A percentile compares a stretch with the other conserved stretches of the same genome.
Evolutionary conservation across 2,113 vertebrate species (phyloP).

Genomic region (Labeo rohita): DNA sequence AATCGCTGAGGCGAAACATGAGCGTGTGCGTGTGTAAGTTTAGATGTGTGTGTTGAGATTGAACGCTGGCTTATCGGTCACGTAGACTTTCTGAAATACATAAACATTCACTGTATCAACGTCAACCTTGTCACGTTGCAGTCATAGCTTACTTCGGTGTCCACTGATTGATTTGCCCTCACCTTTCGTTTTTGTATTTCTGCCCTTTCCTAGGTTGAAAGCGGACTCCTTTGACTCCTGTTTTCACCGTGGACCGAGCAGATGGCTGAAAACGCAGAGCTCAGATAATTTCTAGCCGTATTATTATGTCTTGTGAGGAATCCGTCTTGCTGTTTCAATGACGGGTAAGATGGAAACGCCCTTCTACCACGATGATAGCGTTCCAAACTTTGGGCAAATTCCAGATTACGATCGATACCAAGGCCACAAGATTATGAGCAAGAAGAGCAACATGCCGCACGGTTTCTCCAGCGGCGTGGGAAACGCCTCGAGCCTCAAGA

Average conservation of each 20-base stretch:
- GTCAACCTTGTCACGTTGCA: not conserved
- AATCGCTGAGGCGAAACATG: no score
- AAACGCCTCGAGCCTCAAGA: conserved; percentile 54
- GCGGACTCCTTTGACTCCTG: no score
- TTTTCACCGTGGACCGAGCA: conserved; percentile 12
- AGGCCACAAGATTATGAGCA: conserved; percentile 74
- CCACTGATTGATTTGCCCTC: not conserved
- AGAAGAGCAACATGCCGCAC: conserved; percentile 72
- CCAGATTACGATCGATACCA: conserved; percentile 72
- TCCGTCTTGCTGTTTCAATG: conserved; percentile 62
- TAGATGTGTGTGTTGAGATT: no score
- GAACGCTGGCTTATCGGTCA: no score
- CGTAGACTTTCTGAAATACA: no score
- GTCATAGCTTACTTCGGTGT: not conserved
- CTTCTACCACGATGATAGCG: conserved; percentile 77
- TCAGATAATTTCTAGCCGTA: conserved; percentile 65
- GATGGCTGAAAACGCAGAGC: not conserved
- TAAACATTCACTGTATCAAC: no score
- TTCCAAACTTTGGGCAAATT: conserved; percentile 66
- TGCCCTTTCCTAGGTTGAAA: conserved; percentile 20
- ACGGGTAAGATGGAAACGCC: conserved; percentile 78
- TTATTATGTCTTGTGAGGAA: conserved; percentile 80
- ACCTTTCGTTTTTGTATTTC: not conserved
- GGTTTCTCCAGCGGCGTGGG: conserved; percentile 55
- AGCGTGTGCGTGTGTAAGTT: no score